Percentiles rank a stretch among this genome's conserved stretches.
Evolutionary conservation across 2,113 vertebrate species (phyloP).

Genomic region (Canis aureus): DNA sequence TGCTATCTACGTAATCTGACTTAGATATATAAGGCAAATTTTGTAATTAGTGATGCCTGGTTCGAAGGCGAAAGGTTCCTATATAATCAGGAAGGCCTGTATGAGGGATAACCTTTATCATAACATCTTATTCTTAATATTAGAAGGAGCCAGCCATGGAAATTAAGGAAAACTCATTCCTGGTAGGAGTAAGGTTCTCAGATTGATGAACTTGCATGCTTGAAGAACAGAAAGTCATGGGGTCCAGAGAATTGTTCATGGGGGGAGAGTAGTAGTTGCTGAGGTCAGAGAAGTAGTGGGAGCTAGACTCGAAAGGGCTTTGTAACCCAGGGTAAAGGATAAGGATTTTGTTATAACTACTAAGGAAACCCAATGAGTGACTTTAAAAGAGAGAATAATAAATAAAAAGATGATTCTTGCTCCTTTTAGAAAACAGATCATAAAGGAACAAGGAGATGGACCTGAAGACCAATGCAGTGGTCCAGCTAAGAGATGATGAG

Average conservation of each 20-base stretch:
- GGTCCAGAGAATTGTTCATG: background rate
- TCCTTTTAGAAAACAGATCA: background rate
- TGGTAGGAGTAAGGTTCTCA: background rate
- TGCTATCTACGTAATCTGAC: background rate
- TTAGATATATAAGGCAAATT: background rate
- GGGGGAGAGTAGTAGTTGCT: background rate
- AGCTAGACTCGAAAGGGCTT: background rate
- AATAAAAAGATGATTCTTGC: background rate
- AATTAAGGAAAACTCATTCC: background rate
- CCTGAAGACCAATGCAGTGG: background rate
- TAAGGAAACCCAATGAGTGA: background rate
- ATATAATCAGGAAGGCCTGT: background rate
- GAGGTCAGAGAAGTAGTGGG: background rate
- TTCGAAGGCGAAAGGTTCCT: accelerated
- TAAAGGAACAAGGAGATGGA: background rate
- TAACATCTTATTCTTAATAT: background rate
- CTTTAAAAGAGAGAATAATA: background rate
- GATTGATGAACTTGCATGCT: background rate
- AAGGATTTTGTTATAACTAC: background rate
- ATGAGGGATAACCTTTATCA: background rate
- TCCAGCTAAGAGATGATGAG: background rate
- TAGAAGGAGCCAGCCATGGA: background rate
- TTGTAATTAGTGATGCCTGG: background rate
- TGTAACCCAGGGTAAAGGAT: background rate
- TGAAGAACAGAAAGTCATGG: background rate